phyloP scores from a whole-genome alignment of 2,113 vertebrate species.

The Sinocyclocheilus rhinocerous region DNA sequence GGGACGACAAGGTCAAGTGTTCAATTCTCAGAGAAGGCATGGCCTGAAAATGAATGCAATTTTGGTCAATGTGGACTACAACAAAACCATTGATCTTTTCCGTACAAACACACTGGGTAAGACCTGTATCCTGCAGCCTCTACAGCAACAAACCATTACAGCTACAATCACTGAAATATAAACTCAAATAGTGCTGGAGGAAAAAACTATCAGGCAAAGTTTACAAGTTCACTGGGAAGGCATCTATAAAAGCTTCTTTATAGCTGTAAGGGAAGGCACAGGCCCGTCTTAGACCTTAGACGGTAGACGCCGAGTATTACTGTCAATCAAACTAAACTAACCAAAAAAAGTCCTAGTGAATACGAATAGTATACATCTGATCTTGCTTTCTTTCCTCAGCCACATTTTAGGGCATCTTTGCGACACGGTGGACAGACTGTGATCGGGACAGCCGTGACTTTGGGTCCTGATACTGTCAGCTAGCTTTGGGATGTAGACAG shows the following conservation, averaged over 20 bases:
- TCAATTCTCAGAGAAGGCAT: not conserved
- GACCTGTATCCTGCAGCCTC: not conserved
- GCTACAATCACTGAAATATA: not conserved
- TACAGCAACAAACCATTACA: not conserved
- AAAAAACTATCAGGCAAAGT: constrained; percentile 15
- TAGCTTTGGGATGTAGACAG: constrained; percentile 40
- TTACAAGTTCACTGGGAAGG: constrained; percentile 42
- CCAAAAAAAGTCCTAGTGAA: constrained; percentile 3
- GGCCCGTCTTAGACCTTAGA: constrained; percentile 16
- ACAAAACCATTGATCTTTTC: not conserved
- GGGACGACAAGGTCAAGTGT: not conserved
- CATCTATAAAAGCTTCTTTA: constrained; percentile 5
- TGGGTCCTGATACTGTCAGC: constrained; percentile 24
- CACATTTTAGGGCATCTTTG: not conserved
- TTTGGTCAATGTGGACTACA: not conserved
- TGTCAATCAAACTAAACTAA: constrained; percentile 45
- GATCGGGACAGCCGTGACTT: constrained; percentile 33
- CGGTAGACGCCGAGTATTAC: not conserved
- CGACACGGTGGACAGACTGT: not conserved
- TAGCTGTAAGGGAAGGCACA: not conserved
- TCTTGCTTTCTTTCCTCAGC: not conserved
- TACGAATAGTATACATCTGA: constrained; percentile 30
- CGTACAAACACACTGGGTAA: not conserved
- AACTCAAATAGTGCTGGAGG: not conserved
- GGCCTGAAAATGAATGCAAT: not conserved